phyloP scores from a whole-genome alignment of 1,140 invertebrate species.

The Bombus sibiricus region DNA sequence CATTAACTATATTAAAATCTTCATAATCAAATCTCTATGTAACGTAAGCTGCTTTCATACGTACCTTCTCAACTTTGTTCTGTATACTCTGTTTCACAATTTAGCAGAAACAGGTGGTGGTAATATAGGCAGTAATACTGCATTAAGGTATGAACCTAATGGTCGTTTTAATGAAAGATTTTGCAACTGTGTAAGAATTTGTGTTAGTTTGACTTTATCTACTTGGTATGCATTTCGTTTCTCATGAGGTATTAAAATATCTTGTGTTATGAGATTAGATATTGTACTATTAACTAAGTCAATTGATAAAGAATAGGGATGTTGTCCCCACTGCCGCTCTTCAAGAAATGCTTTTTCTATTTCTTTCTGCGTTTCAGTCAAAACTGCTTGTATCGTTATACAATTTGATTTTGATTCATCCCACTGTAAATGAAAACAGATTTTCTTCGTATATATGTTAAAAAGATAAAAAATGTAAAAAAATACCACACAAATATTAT shows the following conservation, averaged over 20 bases:
- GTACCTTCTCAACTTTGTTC: too few relatives aligned
- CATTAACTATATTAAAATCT: background rate
- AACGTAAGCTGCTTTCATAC: background rate
- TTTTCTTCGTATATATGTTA: background rate
- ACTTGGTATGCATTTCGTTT: conserved; percentile 64
- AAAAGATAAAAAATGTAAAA: conserved; percentile 20
- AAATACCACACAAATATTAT: conserved; percentile 11
- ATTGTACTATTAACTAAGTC: conserved; percentile 77
- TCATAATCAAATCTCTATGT: background rate
- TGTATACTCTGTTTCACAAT: conserved; percentile 64
- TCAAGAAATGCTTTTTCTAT: conserved; percentile 73
- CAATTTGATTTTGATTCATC: conserved; percentile 61
- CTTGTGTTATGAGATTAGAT: conserved; percentile 69
- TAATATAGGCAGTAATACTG: conserved; percentile 61
- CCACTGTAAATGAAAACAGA: conserved; percentile 74
- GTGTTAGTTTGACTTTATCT: conserved; percentile 64
- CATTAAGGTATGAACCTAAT: conserved; percentile 69
- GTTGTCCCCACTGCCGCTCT: conserved; percentile 63
- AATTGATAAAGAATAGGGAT: conserved; percentile 78
- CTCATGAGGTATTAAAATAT: conserved; percentile 57
- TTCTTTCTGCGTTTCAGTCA: conserved; percentile 75
- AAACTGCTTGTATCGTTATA: conserved; percentile 66
- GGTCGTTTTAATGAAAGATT: conserved; percentile 67
- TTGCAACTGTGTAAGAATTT: conserved; percentile 67
- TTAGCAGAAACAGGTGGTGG: conserved; percentile 73